Percentiles rank a stretch among this genome's conserved stretches.
Evolutionary conservation across 2,888 invertebrate species (phyloP).

Genomic region (Dorcus parallelipipedus): DNA sequence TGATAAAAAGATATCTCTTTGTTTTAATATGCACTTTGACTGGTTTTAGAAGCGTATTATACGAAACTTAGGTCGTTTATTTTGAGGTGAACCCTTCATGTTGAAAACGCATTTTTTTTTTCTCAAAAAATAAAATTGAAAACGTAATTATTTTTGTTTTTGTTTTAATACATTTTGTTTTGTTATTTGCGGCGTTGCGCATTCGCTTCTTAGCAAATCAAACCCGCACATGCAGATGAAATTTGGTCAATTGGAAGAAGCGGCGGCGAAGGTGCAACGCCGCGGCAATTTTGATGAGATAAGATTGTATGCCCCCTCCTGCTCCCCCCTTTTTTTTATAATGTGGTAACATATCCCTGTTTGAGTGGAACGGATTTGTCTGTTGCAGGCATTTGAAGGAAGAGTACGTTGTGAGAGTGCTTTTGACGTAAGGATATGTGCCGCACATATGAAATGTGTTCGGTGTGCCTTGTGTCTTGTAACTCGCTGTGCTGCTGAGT

Average conservation of each 20-base stretch:
- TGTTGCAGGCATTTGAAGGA: conserved; percentile 65
- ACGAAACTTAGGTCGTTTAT: no score
- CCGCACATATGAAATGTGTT: conserved; percentile 25
- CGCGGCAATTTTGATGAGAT: not conserved
- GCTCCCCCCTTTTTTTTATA: conserved; percentile 1
- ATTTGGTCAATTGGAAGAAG: not conserved
- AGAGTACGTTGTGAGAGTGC: conserved; percentile 81
- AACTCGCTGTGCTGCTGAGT: conserved; percentile 10
- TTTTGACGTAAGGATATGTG: conserved; percentile 73
- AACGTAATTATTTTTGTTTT: no score
- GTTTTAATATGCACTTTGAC: no score
- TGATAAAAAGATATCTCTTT: no score
- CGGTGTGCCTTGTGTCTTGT: conserved; percentile 22
- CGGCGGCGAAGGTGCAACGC: not conserved
- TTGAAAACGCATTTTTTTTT: no score
- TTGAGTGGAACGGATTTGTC: conserved; percentile 45
- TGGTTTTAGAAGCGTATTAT: no score
- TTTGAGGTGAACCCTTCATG: no score
- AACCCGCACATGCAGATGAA: no score
- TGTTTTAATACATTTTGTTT: no score
- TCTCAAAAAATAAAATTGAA: no score
- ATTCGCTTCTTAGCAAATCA: no score
- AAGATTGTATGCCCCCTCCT: not conserved
- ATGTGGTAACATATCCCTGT: conserved; percentile 20
- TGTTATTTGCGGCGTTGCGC: no score